Evolutionary conservation across 2,113 vertebrate species (phyloP), one percentile per base, ranked within the genome.

Genomic region (Charadrius vociferus): DNA sequence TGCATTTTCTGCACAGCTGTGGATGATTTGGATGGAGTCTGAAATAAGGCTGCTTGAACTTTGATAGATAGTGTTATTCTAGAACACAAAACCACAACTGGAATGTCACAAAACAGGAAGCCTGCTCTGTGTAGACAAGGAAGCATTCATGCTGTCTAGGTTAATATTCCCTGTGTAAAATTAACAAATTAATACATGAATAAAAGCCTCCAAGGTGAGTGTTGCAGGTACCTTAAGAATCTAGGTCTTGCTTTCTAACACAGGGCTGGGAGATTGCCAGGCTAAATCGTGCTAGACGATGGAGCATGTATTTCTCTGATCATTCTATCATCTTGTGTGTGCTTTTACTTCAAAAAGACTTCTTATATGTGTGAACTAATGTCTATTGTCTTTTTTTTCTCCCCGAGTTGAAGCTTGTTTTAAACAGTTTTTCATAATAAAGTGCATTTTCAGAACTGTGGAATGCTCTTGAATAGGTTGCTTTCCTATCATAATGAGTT

Each of bases 371-470:
- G 59, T 84, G 43, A 90, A 88, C 49, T 88, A 88, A 65, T 27
- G 34, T 61, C 32, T 87, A 12, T 58, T 30, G 4, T 43, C 7
- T 15, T 43, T 27, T 10, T 34, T 20, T 45, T 45, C 45, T 45
- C 12, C 16, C 21, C 41, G 32, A 91, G 15, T 71, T 68, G 41
- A 86, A 92, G 39, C 26, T 81, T 91, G 66, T 91, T 95, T 91
- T 94, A 86, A 94, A 79, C 19, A 89, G 58, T 34, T 85, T 90
- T 92, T 94, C n/a, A 2, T 94, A 95, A 96, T 96, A 97, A 97
- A 97, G 72, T 47, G 6, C 8, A 5, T 91, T 91, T 95, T 89
- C n/a, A 77, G 68, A 80, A 83, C 29, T 71, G 12, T 92, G 37
- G 19, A 88, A 94, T 63, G 24, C 5, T 94, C 12, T 94, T 90